These are phyloP conservation scores for Vesta saturnalis DNA, from an alignment of 2,888 invertebrate species.

Conservation along the genomic window DNA sequence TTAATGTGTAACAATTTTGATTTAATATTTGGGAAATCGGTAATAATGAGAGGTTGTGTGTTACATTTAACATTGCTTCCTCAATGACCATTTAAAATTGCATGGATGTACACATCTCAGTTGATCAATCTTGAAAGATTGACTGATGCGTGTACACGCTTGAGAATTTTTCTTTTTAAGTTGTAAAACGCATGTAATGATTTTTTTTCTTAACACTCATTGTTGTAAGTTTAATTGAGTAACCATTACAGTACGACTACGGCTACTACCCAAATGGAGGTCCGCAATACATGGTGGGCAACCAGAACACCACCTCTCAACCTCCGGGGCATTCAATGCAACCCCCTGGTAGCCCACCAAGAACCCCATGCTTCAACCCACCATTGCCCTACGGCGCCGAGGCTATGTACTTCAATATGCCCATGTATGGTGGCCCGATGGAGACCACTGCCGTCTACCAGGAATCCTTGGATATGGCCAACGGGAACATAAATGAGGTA, in stretches of 20 bases:
- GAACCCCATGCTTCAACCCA: conserved; percentile 50
- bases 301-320: conserved; percentile 47
- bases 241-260: conserved; percentile 57
- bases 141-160: too few relatives aligned
- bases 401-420: conserved; percentile 54
- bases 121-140: too few relatives aligned
- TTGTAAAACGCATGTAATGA: too few relatives aligned
- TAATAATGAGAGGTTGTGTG: background rate
- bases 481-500: conserved; percentile 54
- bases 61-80: background rate
- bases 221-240: too few relatives aligned
- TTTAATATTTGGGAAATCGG: background rate
- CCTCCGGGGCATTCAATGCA: conserved; percentile 47
- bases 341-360: conserved; percentile 50
- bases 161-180: too few relatives aligned
- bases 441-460: conserved; percentile 50
- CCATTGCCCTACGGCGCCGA: conserved; percentile 42
- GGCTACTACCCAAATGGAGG: conserved; percentile 57
- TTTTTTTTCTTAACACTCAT: too few relatives aligned
- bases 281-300: conserved; percentile 51
- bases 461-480: conserved; percentile 53
- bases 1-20: background rate
- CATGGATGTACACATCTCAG: too few relatives aligned
- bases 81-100: background rate
- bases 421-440: conserved; percentile 53